Conservation (phyloP, 92 coral and sea anemone species). For the Diadumene lineata region DNA sequence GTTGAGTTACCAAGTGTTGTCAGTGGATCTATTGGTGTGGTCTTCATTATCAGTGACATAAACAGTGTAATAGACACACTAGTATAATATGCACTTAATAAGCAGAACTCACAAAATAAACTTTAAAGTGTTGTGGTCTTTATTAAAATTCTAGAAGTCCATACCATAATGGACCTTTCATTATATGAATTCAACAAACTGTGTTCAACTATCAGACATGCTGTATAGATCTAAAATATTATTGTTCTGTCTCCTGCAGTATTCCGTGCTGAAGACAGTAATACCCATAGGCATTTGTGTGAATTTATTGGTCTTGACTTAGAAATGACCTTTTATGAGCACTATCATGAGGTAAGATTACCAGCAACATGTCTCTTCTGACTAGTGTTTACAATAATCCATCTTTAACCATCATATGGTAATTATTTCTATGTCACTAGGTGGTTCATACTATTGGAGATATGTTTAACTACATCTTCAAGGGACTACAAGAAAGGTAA, state of each 20-base stretch:
- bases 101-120: too few relatives aligned
- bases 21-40: too few relatives aligned
- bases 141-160: too few relatives aligned
- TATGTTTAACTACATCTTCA: conserved; percentile 82
- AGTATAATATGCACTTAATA: too few relatives aligned
- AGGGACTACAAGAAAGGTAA: conserved; percentile 91
- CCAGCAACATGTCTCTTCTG: background rate
- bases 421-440: conserved; percentile 35
- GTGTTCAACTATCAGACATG: background rate
- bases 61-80: too few relatives aligned
- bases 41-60: too few relatives aligned
- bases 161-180: too few relatives aligned
- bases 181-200: too few relatives aligned
- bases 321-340: conserved; percentile 96
- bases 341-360: conserved; percentile 85
- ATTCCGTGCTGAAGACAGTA: conserved; percentile 98
- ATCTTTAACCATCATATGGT: background rate
- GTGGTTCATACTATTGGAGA: conserved; percentile 84
- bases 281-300: conserved; percentile 93
- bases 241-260: conserved; percentile 49
- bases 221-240: background rate
- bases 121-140: too few relatives aligned
- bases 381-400: background rate
- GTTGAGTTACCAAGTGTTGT: too few relatives aligned
- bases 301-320: conserved; percentile 97